Conservation (phyloP, 2,113 vertebrate species). For the Xiphophorus hellerii region DNA sequence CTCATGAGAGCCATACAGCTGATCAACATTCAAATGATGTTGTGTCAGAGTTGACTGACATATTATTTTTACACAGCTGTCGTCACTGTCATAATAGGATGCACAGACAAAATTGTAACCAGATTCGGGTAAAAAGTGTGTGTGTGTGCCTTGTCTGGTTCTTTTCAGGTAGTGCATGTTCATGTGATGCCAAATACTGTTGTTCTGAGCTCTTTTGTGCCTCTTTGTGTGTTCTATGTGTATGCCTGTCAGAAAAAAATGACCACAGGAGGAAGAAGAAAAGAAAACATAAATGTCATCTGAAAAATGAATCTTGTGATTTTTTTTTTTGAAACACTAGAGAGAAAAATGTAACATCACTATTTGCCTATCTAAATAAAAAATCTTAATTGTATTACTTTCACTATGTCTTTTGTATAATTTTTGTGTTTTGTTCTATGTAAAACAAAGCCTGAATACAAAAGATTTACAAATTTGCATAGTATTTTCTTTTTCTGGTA, state of each 20-base stretch:
- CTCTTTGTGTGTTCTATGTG: not conserved
- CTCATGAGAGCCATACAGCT: slow-evolving; percentile 4
- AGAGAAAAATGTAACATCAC: not conserved
- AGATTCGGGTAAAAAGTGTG: not conserved
- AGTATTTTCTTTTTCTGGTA: slow-evolving; percentile 30
- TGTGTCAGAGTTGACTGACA: slow-evolving; percentile 9
- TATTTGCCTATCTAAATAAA: slow-evolving; percentile 4
- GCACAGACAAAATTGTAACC: slow-evolving; percentile 13
- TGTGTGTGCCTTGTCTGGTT: not conserved
- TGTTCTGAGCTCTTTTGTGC: not conserved
- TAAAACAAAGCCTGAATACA: slow-evolving; percentile 21
- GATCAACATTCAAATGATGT: slow-evolving; percentile 11
- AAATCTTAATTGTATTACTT: not conserved
- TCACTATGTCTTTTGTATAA: slow-evolving; percentile 4
- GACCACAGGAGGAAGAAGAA: slow-evolving; percentile 1
- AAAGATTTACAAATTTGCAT: slow-evolving; percentile 26
- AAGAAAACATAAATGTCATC: slow-evolving; percentile 19
- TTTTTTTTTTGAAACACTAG: not conserved
- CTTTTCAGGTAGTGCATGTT: not conserved
- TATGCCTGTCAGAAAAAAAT: not conserved
- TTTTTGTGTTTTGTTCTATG: slow-evolving; percentile 10
- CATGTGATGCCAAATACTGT: not conserved
- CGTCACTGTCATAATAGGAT: slow-evolving; percentile 6
- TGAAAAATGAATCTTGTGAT: slow-evolving; percentile 13
- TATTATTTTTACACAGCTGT: slow-evolving; percentile 8